Conservation (phyloP, 2,797 vertebrate species). For the Acipenser ruthenus region DNA sequence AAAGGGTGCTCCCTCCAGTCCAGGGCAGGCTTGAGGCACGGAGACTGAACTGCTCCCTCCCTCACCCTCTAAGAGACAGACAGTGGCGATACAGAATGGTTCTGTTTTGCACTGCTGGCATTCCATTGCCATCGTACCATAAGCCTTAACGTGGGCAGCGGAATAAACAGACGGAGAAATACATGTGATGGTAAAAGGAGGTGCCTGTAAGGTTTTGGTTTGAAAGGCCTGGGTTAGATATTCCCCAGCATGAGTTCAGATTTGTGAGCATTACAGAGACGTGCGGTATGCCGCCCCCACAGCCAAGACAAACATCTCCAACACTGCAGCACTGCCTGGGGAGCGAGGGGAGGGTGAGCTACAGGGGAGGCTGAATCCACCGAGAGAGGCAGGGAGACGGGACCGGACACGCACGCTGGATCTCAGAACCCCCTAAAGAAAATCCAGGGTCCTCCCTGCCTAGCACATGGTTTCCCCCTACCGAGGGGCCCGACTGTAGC, state of each 20-base stretch:
- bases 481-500: neutral
- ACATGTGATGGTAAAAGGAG: conserved; percentile 39
- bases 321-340: conserved; percentile 38
- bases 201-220: too few species aligned
- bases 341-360: conserved; percentile 7
- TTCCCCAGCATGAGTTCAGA: conserved; percentile 60
- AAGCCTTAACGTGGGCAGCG: too few species aligned
- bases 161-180: conserved; percentile 11
- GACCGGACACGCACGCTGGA: neutral
- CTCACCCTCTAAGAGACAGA: too few species aligned
- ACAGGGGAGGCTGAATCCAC: neutral
- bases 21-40: too few species aligned
- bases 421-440: conserved; percentile 22
- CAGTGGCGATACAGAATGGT: too few species aligned
- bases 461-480: conserved; percentile 4
- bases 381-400: too few species aligned
- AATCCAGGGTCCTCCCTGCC: conserved; percentile 21
- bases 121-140: too few species aligned
- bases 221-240: conserved; percentile 38
- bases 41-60: too few species aligned
- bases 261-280: conserved; percentile 69
- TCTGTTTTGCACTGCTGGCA: too few species aligned
- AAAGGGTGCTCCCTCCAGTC: too few species aligned
- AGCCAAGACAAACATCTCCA: conserved; percentile 63
- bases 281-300: conserved; percentile 60